Evolutionary conservation across 64 coral and sea anemone genomes (phyloP), one percentile per base, ranked within the genome.

Genomic region (Montipora sp.): DNA sequence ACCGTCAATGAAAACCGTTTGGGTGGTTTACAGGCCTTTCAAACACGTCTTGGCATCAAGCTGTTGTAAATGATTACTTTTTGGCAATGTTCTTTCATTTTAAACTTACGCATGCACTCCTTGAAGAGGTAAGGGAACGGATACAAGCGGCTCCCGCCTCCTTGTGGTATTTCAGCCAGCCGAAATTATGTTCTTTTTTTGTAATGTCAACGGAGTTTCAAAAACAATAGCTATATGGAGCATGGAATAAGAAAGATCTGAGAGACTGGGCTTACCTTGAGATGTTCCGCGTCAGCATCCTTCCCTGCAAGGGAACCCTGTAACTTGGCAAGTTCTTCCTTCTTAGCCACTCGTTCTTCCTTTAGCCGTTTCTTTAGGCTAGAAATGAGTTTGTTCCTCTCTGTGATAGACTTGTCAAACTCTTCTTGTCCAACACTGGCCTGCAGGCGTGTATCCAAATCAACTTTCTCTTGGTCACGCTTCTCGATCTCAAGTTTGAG

Each of bases 291-390:
- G 50, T 92, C 80, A 5, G 80, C 82, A 66, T 92, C 83, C 71
- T 93, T 93, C 49, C 88, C 73, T 19, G 75, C 11, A 47, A 93
- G 12, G 16, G 83, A 60, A 21, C 47, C 46, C 60, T 93, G 57
- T 7, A 59, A 79, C 50, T 93, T 82, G 66, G 21, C 83, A 23
- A 92, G 76, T 15, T 92, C 90, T 9, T 83, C 73, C 75, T 84
- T 92, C 69, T 92, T 92, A 47, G 84, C 91, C 15, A 75, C 68
- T 43, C 91, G 59, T 51, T 93, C 91, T 69, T 93, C 91, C 59
- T 93, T 93, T 11, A 93, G 67, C 66, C 86, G 88, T 81, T 88
- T 87, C 65, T 93, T 93, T 1, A 93, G 76, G 21, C 80, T 84
- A 16, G 84, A 58, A 14, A 93, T 93, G 12, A 93, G 86, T 75